Percentiles rank a stretch among this genome's conserved stretches.
Conservation (phyloP, 2,113 vertebrate species). For the Ginglymostoma cirratum region DNA sequence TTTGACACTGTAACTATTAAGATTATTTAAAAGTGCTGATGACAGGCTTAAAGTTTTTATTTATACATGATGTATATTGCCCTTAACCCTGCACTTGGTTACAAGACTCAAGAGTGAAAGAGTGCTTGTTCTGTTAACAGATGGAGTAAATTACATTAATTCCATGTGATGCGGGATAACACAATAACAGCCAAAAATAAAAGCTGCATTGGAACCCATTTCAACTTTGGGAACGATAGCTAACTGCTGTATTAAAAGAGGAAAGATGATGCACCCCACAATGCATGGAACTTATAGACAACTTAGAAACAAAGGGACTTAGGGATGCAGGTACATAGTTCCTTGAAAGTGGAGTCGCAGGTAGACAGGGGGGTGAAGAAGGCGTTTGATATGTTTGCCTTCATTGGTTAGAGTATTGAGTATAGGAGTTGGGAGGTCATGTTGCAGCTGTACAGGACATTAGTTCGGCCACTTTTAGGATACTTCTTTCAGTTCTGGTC, state of each 20-base stretch:
- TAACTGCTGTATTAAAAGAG: neutral
- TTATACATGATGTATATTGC: conserved; percentile 2
- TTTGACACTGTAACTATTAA: conserved; percentile 3
- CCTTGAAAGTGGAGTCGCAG: too few relatives aligned
- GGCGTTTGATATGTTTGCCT: too few relatives aligned
- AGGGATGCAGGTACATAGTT: too few relatives aligned
- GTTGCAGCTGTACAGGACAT: too few relatives aligned
- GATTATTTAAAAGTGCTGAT: neutral
- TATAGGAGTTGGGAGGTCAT: too few relatives aligned
- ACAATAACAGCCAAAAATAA: neutral
- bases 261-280: too few relatives aligned
- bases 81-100: neutral
- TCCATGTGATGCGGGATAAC: neutral
- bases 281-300: neutral
- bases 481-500: too few relatives aligned
- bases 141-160: neutral
- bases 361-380: too few relatives aligned
- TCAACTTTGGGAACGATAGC: neutral
- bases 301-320: too few relatives aligned
- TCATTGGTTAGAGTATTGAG: too few relatives aligned
- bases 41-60: neutral
- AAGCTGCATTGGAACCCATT: neutral
- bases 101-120: neutral
- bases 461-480: too few relatives aligned
- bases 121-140: neutral